These are phyloP conservation scores for Papilio elwesi DNA, from an alignment of 2,888 invertebrate species.

Conservation along the genomic window DNA sequence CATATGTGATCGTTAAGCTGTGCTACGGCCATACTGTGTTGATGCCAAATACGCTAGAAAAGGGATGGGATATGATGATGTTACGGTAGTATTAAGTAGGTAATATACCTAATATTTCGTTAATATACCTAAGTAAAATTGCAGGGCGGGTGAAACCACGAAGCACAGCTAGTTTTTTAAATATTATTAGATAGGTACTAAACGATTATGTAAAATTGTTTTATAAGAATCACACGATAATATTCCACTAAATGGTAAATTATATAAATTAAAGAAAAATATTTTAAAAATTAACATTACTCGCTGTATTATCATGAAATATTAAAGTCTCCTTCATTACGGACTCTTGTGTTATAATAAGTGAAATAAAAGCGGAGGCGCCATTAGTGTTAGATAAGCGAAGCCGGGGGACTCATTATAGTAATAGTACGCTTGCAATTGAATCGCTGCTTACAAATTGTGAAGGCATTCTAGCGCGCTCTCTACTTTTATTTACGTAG, in stretches of 20 bases:
- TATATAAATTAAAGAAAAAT: not conserved
- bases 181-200: no score
- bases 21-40: no score
- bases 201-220: no score
- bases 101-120: no score
- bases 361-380: constrained; percentile 43
- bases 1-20: no score
- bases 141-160: no score
- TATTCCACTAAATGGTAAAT: not conserved
- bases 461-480: constrained; percentile 48
- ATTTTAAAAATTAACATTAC: not conserved
- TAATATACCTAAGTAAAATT: no score
- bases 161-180: no score
- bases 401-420: constrained; percentile 49
- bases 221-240: no score
- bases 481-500: constrained; percentile 12
- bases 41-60: no score
- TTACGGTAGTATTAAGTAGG: no score
- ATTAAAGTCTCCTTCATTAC: constrained; percentile 36
- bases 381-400: constrained; percentile 42
- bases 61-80: no score
- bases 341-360: constrained; percentile 36
- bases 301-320: constrained; percentile 24
- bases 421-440: constrained; percentile 52
- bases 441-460: constrained; percentile 62